A percentile compares a stretch with the other conserved stretches of the same genome.
phyloP scores from a whole-genome alignment of 1,140 invertebrate species.

The Andrena cerasifolii region DNA sequence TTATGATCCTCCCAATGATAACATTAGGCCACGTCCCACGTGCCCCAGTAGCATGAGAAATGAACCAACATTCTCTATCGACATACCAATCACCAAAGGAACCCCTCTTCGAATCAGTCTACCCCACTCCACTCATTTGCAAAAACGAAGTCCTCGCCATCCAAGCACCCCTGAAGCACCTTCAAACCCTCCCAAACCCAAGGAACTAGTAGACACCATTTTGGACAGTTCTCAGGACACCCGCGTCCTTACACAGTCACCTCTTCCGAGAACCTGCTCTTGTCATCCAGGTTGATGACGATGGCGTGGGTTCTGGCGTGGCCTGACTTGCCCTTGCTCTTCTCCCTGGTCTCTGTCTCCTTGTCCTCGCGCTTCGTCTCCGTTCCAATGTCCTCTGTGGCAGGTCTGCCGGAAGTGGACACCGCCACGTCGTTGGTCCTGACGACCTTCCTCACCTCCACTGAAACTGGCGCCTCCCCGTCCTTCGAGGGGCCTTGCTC shows the following conservation, averaged over 20 bases:
- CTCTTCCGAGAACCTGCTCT: slow-evolving; percentile 90
- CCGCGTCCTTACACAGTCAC: slow-evolving; percentile 86
- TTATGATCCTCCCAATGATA: no score
- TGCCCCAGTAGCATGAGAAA: no score
- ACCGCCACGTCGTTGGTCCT: slow-evolving; percentile 43
- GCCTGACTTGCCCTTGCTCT: slow-evolving; percentile 83
- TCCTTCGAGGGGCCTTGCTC: slow-evolving; percentile 41
- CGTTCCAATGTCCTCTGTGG: slow-evolving; percentile 70
- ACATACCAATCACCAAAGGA: no score
- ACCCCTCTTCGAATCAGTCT: no score
- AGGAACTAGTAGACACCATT: background rate
- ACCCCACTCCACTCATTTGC: no score
- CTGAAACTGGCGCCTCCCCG: slow-evolving; percentile 27
- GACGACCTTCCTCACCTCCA: slow-evolving; percentile 31
- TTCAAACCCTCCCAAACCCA: no score
- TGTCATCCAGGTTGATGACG: slow-evolving; percentile 90
- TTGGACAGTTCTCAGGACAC: background rate
- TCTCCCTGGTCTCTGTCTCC: slow-evolving; percentile 60
- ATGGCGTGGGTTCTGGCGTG: slow-evolving; percentile 88
- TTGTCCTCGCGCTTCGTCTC: slow-evolving; percentile 72
- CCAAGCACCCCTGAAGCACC: background rate
- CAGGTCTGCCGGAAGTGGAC: slow-evolving; percentile 56
- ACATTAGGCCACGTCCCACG: no score
- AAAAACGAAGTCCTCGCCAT: background rate
- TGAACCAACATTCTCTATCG: no score